Percentiles rank a stretch among this genome's conserved stretches.
phyloP scores from a whole-genome alignment of 2,797 vertebrate genomes.

The Brachyrhaphis roseni region DNA sequence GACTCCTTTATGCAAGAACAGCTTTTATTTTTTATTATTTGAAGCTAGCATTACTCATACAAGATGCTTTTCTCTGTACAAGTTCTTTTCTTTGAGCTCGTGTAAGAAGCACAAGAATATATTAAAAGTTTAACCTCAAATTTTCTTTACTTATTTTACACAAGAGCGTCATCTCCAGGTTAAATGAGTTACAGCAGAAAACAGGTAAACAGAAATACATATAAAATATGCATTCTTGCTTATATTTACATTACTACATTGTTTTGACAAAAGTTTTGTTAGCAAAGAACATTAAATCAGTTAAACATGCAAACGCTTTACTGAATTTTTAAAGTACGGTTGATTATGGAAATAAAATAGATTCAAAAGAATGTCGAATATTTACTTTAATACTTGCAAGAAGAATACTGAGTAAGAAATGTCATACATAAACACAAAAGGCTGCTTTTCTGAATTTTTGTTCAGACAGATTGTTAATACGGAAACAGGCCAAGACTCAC shows the following conservation, averaged over 20 bases:
- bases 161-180: constrained; percentile 45
- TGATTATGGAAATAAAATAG: not conserved
- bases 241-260: constrained; percentile 67
- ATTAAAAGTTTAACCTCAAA: constrained; percentile 53
- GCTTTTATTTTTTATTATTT: constrained; percentile 17
- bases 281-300: not conserved
- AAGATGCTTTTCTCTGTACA: constrained; percentile 17
- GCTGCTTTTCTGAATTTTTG: not conserved
- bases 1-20: constrained; percentile 13
- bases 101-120: constrained; percentile 36
- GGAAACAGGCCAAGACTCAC: constrained; percentile 8
- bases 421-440: not conserved
- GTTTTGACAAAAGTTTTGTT: constrained; percentile 15
- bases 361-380: not conserved
- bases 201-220: constrained; percentile 56
- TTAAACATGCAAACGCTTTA: not conserved
- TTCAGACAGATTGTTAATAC: not conserved
- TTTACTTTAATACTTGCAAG: not conserved
- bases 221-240: constrained; percentile 43
- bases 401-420: not conserved
- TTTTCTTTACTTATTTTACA: constrained; percentile 25
- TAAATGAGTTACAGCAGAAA: constrained; percentile 66
- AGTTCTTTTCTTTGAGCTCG: constrained; percentile 16
- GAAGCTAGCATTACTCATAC: constrained; percentile 12
- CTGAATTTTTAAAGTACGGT: not conserved